Evolutionary conservation across 2,888 invertebrate genomes (phyloP), one percentile per base, ranked within the genome.

Genomic region (Chrysina gloriosa): DNA sequence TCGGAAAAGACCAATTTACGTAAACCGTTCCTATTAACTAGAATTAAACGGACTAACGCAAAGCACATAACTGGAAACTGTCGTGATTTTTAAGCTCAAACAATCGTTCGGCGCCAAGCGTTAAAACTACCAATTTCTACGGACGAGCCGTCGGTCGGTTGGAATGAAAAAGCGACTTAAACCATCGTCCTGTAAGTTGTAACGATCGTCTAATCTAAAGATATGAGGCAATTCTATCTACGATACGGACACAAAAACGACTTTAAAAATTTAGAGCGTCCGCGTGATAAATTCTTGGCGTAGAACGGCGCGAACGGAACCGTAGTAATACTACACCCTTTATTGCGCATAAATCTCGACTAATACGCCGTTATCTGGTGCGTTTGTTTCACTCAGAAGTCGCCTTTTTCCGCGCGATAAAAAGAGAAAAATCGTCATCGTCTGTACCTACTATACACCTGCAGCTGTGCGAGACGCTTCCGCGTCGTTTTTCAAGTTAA

Each of bases 331-430:
- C 58, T 61, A 61, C 58, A 61, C 65, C 36, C 50, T 65, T 65
- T 65, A 65, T 65, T 65, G 52, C 65, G 50, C 65, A 65, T 65
- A 65, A 65, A 65, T 65, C 65, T 27, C 52, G 39, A 31, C 50
- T 65, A 65, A 65, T 65, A 65, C 65, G 65, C 39, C 52, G 52
- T 65, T 65, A 52, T 65, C 65, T 65, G 27, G 25, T 9, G 39
- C 65, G 50, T 48, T 52, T 52, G 39, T 65, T 65, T 65, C 65
- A 65, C 65, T 65, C 65, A 52, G 58, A 39, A 42, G 27, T 42
- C 42, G 25, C 58, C 45, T 42, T 42, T 61, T 61, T 61, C 14
- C 14, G 16, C 3, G 19, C 3, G 6, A 23, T 9, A 36, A 36
- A 36, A 36, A 56, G 56, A 39, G 58, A 42, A 29, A 36, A n/a